Evolutionary conservation across 2,797 vertebrate species (phyloP), one percentile per base, ranked within the genome.

Genomic region (Sebastes oblongus): DNA sequence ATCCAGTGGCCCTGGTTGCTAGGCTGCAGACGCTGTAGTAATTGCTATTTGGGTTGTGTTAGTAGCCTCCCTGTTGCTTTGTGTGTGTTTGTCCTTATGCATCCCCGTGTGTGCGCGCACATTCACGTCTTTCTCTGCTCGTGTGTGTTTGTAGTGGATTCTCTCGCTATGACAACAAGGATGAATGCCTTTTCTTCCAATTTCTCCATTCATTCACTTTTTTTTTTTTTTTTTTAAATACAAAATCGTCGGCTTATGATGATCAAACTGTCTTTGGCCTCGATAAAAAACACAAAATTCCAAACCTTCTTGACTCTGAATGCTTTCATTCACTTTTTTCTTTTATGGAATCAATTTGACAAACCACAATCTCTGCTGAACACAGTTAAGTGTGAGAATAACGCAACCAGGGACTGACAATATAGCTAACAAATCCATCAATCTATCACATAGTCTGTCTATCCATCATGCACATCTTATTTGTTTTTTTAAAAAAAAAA

Each of bases 1-100:
- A 91, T 90, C 83, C 86, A 92, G 88, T 78, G 85, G 90, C 71
- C 80, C 75, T 77, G 84, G 91, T 93, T 91, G 91, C 91, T 90
- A 91, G 91, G 93, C 76, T 89, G 88, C 92, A 76, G 80, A 91
- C 39, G 80, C 78, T 84, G 83, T 69, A 77, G 88, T 89, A 89
- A 89, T 92, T 90, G 87, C 85, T 88, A 92, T 93, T 91, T 91
- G 75, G 46, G 78, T 84, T 88, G 85, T 90, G 85, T 87, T 84
- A 67, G 86, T 75, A 30, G 87, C 86, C 82, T 91, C 89, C 84
- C 91, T 81, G 86, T 88, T 81, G 83, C 78, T 86, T 73, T 87
- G 82, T 90, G 87, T 81, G 69, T 22, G 67, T 56, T 59, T 32
- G 74, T 73, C 27, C 11, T 25, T 59, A 32, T 74, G 66, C 71